These are phyloP conservation scores for Forbesichthys agassizii DNA, from an alignment of 2,113 vertebrate genomes.

Conservation along the genomic window DNA sequence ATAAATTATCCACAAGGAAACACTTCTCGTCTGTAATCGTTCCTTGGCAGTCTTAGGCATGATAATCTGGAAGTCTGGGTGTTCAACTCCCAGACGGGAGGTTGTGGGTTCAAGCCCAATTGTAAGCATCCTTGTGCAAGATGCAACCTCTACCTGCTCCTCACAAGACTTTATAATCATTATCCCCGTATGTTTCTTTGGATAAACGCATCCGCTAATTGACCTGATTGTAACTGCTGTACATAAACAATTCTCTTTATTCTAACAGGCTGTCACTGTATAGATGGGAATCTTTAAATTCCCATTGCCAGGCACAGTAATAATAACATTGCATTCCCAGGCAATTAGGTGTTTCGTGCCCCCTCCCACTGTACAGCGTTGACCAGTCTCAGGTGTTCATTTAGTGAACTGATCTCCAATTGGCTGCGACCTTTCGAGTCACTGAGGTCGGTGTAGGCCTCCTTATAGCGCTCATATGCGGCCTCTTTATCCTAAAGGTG, in stretches of 20 bases:
- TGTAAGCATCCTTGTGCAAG: no score
- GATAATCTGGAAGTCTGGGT: no score
- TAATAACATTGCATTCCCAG: neutral
- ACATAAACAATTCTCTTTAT: no score
- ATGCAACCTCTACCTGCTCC: no score
- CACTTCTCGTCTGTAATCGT: slow-evolving; percentile 7
- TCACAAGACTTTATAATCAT: neutral
- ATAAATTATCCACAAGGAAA: slow-evolving; percentile 53
- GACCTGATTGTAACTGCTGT: no score
- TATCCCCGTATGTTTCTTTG: neutral
- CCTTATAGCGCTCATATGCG: slow-evolving; percentile 86
- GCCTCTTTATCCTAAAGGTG: slow-evolving; percentile 84
- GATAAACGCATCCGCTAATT: slow-evolving; percentile 8
- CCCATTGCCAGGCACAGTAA: neutral
- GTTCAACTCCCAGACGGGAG: no score
- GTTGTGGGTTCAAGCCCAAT: no score
- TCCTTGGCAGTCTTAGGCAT: slow-evolving; percentile 10
- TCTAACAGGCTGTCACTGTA: slow-evolving; percentile 11
- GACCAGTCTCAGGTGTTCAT: slow-evolving; percentile 86
- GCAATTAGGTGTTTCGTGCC: slow-evolving; percentile 54
- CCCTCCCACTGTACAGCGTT: slow-evolving; percentile 84
- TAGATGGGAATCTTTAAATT: neutral
- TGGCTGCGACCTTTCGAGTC: slow-evolving; percentile 81
- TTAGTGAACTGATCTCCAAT: slow-evolving; percentile 85
- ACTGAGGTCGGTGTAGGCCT: slow-evolving; percentile 86